Conservation (phyloP, 2,888 invertebrate genomes). For the Melanargia galathea region DNA sequence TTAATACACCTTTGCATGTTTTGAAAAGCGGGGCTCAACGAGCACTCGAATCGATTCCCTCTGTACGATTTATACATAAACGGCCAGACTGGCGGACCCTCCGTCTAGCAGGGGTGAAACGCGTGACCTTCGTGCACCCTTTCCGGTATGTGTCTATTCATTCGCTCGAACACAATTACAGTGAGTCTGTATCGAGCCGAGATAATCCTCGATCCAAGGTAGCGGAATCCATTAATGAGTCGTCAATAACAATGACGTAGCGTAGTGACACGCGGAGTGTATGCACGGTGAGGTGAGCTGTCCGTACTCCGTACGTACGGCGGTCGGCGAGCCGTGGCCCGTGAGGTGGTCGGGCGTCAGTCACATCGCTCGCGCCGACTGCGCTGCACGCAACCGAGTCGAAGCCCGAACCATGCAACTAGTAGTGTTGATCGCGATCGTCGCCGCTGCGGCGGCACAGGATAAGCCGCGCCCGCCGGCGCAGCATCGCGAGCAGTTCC, state of each 20-base stretch:
- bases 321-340: constrained; percentile 46
- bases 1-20: constrained; percentile 18
- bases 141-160: constrained; percentile 33
- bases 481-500: constrained; percentile 81
- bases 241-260: constrained; percentile 46
- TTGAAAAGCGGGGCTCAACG: constrained; percentile 26
- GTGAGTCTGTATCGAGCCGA: constrained; percentile 22
- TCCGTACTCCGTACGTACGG: no score
- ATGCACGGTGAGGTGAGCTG: constrained; percentile 43
- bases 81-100: constrained; percentile 55
- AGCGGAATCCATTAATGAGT: constrained; percentile 41
- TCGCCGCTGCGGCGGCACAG: constrained; percentile 71
- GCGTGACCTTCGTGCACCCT: constrained; percentile 58
- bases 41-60: constrained; percentile 50
- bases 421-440: constrained; percentile 57
- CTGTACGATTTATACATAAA: constrained; percentile 47
- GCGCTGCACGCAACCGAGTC: constrained; percentile 60
- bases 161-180: constrained; percentile 19
- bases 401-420: constrained; percentile 59
- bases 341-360: constrained; percentile 57
- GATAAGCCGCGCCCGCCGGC: constrained; percentile 58
- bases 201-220: constrained; percentile 33
- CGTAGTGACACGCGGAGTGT: constrained; percentile 58
- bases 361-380: constrained; percentile 62
- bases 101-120: constrained; percentile 68